Evolutionary conservation across 35 echinoderm and acorn worm genomes (phyloP).

Genomic region (Diadema setosum): DNA sequence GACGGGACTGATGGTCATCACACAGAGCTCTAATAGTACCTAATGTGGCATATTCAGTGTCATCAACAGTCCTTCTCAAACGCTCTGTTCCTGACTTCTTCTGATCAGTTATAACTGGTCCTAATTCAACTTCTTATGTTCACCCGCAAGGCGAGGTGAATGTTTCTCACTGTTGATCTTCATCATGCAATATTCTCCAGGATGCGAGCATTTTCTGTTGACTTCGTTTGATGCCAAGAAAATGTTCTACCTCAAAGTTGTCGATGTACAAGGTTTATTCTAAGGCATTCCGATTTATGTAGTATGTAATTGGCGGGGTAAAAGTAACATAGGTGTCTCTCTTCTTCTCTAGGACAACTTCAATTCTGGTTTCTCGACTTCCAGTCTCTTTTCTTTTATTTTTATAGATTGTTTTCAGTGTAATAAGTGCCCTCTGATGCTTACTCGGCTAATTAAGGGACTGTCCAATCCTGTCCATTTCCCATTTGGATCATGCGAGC

Average conservation of each 20-base stretch:
- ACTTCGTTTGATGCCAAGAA: not conserved
- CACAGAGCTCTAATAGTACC: not conserved
- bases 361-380: too few species aligned
- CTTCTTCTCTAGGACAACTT: too few species aligned
- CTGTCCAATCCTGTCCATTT: too few species aligned
- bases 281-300: too few species aligned
- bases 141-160: not conserved
- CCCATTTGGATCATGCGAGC: too few species aligned
- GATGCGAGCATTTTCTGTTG: not conserved
- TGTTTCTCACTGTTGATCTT: not conserved
- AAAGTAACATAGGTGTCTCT: too few species aligned
- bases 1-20: slow-evolving; percentile 14
- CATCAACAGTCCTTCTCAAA: not conserved
- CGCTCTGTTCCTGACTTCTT: not conserved
- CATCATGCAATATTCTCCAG: not conserved
- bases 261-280: slow-evolving; percentile 20
- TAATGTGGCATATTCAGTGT: not conserved
- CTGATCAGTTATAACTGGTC: not conserved
- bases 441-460: too few species aligned
- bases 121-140: not conserved
- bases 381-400: too few species aligned
- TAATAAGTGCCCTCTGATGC: too few species aligned
- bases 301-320: too few species aligned
- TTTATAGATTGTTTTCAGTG: too few species aligned
- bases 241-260: slow-evolving; percentile 15